Percentiles rank a stretch among this genome's conserved stretches.
phyloP scores from a whole-genome alignment of 1,140 invertebrate genomes.

The Drosophila nannoptera region DNA sequence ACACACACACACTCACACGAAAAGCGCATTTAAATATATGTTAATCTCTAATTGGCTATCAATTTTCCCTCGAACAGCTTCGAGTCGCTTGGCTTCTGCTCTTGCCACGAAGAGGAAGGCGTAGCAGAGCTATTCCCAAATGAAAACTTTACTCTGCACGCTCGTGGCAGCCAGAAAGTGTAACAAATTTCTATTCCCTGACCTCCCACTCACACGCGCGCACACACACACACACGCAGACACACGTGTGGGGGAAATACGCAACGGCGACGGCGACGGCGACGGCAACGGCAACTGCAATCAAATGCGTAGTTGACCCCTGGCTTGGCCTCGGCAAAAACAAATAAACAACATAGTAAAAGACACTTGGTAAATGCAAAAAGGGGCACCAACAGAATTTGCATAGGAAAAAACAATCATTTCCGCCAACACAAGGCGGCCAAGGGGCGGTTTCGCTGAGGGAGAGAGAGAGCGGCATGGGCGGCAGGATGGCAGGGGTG shows the following conservation, averaged over 20 bases:
- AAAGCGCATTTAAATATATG: slow-evolving; percentile 1
- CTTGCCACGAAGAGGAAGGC: too few species aligned
- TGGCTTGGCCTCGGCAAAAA: slow-evolving; percentile 44
- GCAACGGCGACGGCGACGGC: slow-evolving; percentile 11
- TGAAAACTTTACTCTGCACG: too few species aligned
- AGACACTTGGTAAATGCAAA: slow-evolving; percentile 50
- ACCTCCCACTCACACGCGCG: slow-evolving; percentile 48
- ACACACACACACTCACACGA: slow-evolving; percentile 18
- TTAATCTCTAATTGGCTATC: too few species aligned
- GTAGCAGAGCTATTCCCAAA: too few species aligned
- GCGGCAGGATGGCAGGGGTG: not conserved
- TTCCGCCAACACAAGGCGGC: slow-evolving; percentile 52
- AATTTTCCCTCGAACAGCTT: too few species aligned
- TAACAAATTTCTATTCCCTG: slow-evolving; percentile 40
- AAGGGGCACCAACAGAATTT: slow-evolving; percentile 42
- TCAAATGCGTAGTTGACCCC: slow-evolving; percentile 57
- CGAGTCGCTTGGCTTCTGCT: too few species aligned
- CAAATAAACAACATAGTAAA: slow-evolving; percentile 51
- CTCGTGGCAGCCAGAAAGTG: not conserved
- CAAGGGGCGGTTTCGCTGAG: slow-evolving; percentile 25
- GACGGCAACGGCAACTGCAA: slow-evolving; percentile 31
- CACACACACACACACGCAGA: slow-evolving; percentile 27
- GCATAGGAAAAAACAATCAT: slow-evolving; percentile 52
- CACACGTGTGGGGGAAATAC: slow-evolving; percentile 12
- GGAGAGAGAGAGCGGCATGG: not conserved